phyloP scores from a whole-genome alignment of 2,113 vertebrate species.

The Seriola aureovittata region DNA sequence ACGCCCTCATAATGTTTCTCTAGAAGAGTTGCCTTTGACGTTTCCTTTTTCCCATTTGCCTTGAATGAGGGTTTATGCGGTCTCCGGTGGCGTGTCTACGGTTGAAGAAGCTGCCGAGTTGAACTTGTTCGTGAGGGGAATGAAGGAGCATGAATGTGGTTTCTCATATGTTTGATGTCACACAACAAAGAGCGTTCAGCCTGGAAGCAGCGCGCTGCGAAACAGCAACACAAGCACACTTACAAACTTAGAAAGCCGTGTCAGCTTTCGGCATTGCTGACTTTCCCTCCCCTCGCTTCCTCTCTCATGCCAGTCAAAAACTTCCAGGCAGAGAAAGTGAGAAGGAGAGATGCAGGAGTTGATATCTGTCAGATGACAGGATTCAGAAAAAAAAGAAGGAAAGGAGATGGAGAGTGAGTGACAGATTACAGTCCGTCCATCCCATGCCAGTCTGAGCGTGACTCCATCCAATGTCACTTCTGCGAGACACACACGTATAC shows the following conservation, averaged over 20 bases:
- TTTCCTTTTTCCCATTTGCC: conserved; percentile 27
- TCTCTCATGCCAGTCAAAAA: conserved; percentile 53
- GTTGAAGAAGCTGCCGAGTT: conserved; percentile 46
- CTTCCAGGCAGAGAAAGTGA: conserved; percentile 42
- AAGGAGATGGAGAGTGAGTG: conserved; percentile 7
- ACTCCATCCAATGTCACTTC: conserved; percentile 17
- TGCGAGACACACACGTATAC: not conserved
- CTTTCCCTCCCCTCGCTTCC: conserved; percentile 14
- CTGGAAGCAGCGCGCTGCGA: conserved; percentile 40
- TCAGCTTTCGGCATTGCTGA: conserved; percentile 58
- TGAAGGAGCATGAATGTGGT: conserved; percentile 32
- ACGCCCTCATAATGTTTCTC: conserved; percentile 44
- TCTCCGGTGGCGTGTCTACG: conserved; percentile 20
- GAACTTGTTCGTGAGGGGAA: conserved; percentile 45
- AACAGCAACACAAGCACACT: conserved; percentile 50
- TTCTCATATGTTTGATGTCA: conserved; percentile 61
- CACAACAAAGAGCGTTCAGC: conserved; percentile 63
- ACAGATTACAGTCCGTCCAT: conserved; percentile 40
- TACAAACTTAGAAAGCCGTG: conserved; percentile 55
- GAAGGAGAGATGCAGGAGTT: conserved; percentile 21
- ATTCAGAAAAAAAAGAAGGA: not conserved
- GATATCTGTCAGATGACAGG: conserved; percentile 24
- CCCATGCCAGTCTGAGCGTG: conserved; percentile 22
- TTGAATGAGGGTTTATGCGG: conserved; percentile 26
- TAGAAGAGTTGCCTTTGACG: conserved; percentile 24